phyloP scores from a whole-genome alignment of 1,140 invertebrate species.

The Diachasma alloeum region DNA sequence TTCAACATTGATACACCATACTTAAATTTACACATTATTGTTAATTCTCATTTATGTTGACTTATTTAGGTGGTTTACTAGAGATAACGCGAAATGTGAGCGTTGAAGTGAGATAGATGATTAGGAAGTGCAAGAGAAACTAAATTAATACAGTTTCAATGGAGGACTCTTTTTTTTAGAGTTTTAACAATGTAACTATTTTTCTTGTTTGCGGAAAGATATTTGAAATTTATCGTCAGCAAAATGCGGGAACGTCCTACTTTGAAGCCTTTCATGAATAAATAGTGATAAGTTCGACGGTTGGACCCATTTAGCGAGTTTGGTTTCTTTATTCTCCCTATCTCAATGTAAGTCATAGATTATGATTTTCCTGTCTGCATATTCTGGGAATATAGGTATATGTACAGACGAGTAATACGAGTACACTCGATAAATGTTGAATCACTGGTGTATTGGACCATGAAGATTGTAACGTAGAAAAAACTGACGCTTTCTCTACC shows the following conservation, averaged over 20 bases:
- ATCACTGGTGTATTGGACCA: slow-evolving; percentile 12
- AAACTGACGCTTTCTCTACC: too few relatives aligned
- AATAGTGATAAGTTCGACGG: not conserved
- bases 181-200: not conserved
- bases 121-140: not conserved
- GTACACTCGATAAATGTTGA: not conserved
- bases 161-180: not conserved
- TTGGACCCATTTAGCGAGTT: slow-evolving; percentile 8
- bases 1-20: not conserved
- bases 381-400: not conserved
- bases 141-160: not conserved
- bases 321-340: not conserved
- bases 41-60: not conserved
- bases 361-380: not conserved
- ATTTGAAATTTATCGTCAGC: not conserved
- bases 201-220: too few relatives aligned
- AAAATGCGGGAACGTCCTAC: not conserved
- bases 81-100: not conserved
- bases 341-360: not conserved
- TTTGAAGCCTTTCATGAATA: not conserved
- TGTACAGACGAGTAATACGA: slow-evolving; percentile 5
- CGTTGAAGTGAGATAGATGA: not conserved
- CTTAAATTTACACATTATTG: not conserved
- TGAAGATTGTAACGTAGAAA: not conserved
- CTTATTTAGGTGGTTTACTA: not conserved